A percentile compares a stretch with the other conserved stretches of the same genome.
Evolutionary conservation across 2,113 vertebrate genomes (phyloP).

Genomic region (Onychorhynchus coronatus): DNA sequence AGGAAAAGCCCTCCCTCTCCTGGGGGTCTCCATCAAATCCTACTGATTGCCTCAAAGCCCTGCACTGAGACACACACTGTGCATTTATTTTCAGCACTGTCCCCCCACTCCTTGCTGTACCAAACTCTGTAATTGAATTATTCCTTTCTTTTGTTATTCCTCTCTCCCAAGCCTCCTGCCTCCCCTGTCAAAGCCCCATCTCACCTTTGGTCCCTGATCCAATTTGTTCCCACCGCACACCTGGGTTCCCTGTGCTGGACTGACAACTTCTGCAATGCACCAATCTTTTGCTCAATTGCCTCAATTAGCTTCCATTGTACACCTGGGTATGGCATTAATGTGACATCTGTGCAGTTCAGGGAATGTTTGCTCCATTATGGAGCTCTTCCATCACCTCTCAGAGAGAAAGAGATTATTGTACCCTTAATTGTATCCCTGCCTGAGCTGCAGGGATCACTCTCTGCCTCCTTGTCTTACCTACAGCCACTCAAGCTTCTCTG

Average conservation of each 20-base stretch:
- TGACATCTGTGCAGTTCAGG: not conserved
- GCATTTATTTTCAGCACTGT: not conserved
- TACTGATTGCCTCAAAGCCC: not conserved
- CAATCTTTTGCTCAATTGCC: not conserved
- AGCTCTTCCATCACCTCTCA: not conserved
- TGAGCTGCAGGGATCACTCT: not conserved
- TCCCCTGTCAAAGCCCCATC: not conserved
- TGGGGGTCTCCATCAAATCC: not conserved
- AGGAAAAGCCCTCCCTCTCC: not conserved
- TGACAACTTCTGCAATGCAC: not conserved
- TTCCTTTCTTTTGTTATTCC: not conserved
- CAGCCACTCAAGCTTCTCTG: not conserved
- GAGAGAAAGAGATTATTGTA: not conserved
- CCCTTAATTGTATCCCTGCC: not conserved
- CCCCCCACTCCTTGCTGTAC: not conserved
- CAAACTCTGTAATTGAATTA: not conserved
- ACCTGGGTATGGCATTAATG: not conserved
- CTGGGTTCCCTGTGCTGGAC: fast-evolving
- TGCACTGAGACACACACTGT: fast-evolving
- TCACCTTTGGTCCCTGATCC: not conserved
- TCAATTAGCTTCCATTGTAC: not conserved
- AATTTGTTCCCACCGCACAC: not conserved
- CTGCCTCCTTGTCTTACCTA: not conserved
- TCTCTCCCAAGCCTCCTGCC: not conserved
- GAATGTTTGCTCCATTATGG: not conserved